Percentiles rank a stretch among this genome's conserved stretches.
phyloP scores from a whole-genome alignment of 2,797 vertebrate species.

The Ptychadena robeensis region DNA sequence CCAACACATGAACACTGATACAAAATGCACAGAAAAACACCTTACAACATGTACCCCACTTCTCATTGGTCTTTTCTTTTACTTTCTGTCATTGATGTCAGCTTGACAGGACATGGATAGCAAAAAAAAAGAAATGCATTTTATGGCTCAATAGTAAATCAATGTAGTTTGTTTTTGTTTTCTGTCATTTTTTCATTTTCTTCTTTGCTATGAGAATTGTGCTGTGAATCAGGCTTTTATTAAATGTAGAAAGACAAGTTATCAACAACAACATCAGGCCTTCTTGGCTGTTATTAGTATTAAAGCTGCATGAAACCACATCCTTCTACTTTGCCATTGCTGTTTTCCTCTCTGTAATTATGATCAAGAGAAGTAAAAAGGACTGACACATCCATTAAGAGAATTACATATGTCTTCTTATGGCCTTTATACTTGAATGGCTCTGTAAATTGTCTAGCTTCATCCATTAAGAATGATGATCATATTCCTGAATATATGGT shows the following conservation, averaged over 20 bases:
- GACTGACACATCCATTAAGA: slow-evolving; percentile 31
- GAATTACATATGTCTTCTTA: slow-evolving; percentile 32
- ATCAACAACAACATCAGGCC: not conserved
- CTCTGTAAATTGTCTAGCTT: slow-evolving; percentile 3
- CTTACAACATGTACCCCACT: no score
- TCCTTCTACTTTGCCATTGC: not conserved
- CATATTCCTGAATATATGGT: slow-evolving; percentile 5
- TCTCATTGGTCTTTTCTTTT: no score
- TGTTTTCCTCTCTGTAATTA: not conserved
- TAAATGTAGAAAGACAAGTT: not conserved
- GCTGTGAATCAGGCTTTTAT: not conserved
- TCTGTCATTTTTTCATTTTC: not conserved
- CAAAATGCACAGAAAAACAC: no score
- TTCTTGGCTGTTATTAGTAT: not conserved
- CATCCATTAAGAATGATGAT: slow-evolving; percentile 21
- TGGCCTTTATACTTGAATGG: slow-evolving; percentile 3
- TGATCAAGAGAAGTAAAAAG: slow-evolving; percentile 26
- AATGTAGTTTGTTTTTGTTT: no score
- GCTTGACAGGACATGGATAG: no score
- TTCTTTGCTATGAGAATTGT: not conserved
- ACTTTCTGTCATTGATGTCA: no score
- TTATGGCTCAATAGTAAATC: no score
- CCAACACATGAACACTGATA: no score
- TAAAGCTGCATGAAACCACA: not conserved
- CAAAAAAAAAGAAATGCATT: no score